Conservation (phyloP, 2,113 vertebrate species). For the Boleophthalmus pectinirostris region DNA sequence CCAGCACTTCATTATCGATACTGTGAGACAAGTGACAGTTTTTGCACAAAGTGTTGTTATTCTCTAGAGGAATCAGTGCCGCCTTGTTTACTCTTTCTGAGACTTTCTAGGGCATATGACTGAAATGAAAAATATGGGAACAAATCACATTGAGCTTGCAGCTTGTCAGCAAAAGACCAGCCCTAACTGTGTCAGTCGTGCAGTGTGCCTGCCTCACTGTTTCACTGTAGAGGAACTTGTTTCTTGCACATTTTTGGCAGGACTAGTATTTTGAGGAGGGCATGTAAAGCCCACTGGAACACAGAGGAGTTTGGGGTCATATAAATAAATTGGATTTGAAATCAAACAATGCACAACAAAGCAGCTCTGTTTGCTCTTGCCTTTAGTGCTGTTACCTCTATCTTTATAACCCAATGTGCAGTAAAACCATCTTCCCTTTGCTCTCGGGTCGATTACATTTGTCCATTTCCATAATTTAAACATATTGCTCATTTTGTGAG, state of each 20-base stretch:
- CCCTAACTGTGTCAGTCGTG: constrained; percentile 15
- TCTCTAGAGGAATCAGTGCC: constrained; percentile 17
- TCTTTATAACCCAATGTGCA: constrained; percentile 25
- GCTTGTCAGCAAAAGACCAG: constrained; percentile 24
- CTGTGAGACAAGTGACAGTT: constrained; percentile 7
- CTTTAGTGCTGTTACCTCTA: constrained; percentile 9
- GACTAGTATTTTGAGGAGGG: constrained; percentile 5
- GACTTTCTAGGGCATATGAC: constrained; percentile 15
- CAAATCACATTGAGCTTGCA: constrained; percentile 26
- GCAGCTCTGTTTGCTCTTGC: constrained; percentile 6
- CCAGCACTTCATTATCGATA: neutral
- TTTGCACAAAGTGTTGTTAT: constrained; percentile 18
- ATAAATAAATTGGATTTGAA: constrained; percentile 34
- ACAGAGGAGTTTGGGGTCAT: constrained; percentile 24
- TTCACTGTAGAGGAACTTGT: constrained; percentile 7
- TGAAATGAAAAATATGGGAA: constrained; percentile 23
- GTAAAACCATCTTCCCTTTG: constrained; percentile 14
- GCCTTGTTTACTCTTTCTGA: constrained; percentile 4
- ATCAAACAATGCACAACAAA: constrained; percentile 23
- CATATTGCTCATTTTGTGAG: constrained; percentile 6
- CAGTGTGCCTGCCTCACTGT: constrained; percentile 18
- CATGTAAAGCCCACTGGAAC: constrained; percentile 10
- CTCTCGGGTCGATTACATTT: constrained; percentile 1
- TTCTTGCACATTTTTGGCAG: constrained; percentile 8
- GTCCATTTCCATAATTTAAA: constrained; percentile 19